These are phyloP conservation scores for Sphyrna mokarran DNA, from an alignment of 2,113 vertebrate genomes.

Conservation along the genomic window DNA sequence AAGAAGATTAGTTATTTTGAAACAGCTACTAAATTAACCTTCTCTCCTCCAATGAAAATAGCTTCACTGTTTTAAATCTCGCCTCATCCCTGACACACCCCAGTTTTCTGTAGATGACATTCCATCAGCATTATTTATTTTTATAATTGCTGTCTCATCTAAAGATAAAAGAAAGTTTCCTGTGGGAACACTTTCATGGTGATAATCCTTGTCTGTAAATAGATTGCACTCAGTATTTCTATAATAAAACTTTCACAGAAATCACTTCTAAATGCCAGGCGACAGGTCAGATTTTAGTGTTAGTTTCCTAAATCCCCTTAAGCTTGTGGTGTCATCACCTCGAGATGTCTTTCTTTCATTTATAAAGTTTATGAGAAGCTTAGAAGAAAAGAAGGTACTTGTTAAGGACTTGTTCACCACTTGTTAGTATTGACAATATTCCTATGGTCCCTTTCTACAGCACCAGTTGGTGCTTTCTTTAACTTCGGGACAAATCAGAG, in stretches of 20 bases:
- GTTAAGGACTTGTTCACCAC: neutral
- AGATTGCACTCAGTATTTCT: neutral
- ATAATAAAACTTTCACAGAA: neutral
- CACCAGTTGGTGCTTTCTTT: neutral
- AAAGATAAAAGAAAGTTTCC: neutral
- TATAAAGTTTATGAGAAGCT: neutral
- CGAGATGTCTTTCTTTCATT: neutral
- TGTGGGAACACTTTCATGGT: neutral
- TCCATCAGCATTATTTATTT: neutral
- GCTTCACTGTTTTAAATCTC: neutral
- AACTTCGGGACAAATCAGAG: neutral
- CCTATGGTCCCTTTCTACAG: neutral
- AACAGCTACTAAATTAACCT: neutral
- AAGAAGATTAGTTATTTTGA: neutral
- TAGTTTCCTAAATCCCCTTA: conserved; percentile 16
- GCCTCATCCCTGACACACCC: neutral
- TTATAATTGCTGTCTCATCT: neutral
- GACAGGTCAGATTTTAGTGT: neutral
- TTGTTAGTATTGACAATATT: neutral
- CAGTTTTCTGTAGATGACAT: neutral
- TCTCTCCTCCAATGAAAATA: neutral
- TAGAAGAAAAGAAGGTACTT: neutral
- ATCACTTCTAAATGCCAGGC: neutral
- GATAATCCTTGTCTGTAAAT: conserved; percentile 2
- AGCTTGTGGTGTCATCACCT: neutral